phyloP scores from a whole-genome alignment of 2,888 invertebrate genomes.

The Ischnus inquisitorius region DNA sequence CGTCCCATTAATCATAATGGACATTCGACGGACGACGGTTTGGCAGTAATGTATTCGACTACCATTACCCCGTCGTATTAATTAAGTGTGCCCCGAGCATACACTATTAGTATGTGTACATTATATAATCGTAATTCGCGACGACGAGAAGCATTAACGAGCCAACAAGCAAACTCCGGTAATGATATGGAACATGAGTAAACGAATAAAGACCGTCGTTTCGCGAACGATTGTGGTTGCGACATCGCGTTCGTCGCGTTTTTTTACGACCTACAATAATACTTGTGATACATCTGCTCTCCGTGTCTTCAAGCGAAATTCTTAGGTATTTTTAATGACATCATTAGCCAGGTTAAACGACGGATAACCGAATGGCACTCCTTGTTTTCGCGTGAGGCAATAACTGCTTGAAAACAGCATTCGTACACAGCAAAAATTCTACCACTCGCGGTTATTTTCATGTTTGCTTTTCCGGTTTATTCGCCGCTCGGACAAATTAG shows the following conservation, averaged over 20 bases:
- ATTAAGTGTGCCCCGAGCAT: neutral
- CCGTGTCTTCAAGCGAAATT: neutral
- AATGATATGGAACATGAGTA: slow-evolving; percentile 17
- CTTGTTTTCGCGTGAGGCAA: neutral
- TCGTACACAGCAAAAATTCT: neutral
- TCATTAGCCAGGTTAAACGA: neutral
- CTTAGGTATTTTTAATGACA: slow-evolving; percentile 5
- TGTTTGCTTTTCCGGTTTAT: neutral
- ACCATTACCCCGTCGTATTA: slow-evolving; percentile 38
- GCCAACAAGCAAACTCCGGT: neutral
- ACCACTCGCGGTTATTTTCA: neutral
- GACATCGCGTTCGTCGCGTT: neutral
- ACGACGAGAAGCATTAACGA: slow-evolving; percentile 22
- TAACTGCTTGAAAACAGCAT: neutral
- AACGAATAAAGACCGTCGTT: slow-evolving; percentile 34
- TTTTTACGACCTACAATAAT: neutral
- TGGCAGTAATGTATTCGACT: slow-evolving; percentile 44
- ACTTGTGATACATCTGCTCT: neutral
- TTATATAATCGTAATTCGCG: slow-evolving; percentile 9
- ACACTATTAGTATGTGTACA: neutral
- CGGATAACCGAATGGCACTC: neutral
- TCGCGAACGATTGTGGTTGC: neutral
- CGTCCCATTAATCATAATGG: slow-evolving; percentile 75
- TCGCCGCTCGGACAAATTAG: neutral
- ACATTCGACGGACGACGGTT: slow-evolving; percentile 71